These are phyloP conservation scores for Ligdia adustata DNA, from an alignment of 2,888 invertebrate genomes.

Conservation along the genomic window DNA sequence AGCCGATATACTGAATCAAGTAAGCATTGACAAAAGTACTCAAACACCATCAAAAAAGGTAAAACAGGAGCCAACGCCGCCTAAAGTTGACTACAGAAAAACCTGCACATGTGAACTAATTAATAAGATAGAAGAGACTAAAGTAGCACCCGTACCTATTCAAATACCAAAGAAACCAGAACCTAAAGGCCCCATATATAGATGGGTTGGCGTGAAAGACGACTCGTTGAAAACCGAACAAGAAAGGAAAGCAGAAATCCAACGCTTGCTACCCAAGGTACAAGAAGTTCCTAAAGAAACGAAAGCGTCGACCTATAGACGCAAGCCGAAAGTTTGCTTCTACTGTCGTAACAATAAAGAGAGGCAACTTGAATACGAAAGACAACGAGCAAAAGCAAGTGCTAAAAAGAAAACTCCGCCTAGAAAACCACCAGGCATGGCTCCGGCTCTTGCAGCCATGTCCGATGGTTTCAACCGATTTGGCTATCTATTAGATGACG, in stretches of 20 bases:
- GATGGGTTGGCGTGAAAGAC: conserved; percentile 3
- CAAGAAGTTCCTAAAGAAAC: neutral
- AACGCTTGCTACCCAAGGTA: neutral
- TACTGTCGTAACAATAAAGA: neutral
- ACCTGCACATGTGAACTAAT: conserved; percentile 2
- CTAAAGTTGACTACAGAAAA: neutral
- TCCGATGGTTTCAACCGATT: neutral
- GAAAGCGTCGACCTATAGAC: neutral
- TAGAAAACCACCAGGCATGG: too few relatives aligned
- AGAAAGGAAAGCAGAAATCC: conserved; percentile 2
- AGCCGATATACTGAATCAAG: too few relatives aligned
- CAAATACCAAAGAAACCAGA: neutral
- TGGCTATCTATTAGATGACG: neutral
- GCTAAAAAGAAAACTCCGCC: neutral
- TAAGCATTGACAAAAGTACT: neutral
- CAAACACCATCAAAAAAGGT: neutral
- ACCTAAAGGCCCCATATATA: conserved; percentile 4
- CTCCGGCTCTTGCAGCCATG: too few relatives aligned
- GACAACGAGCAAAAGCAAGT: neutral
- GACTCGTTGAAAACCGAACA: conserved; percentile 8
- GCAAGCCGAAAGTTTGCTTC: neutral
- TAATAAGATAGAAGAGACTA: neutral
- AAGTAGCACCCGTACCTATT: neutral
- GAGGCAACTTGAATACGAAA: neutral
- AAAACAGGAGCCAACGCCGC: neutral